Percentiles rank a stretch among this genome's conserved stretches.
phyloP scores from a whole-genome alignment of 2,888 invertebrate genomes.

The Zhuqinia jingwanae region DNA sequence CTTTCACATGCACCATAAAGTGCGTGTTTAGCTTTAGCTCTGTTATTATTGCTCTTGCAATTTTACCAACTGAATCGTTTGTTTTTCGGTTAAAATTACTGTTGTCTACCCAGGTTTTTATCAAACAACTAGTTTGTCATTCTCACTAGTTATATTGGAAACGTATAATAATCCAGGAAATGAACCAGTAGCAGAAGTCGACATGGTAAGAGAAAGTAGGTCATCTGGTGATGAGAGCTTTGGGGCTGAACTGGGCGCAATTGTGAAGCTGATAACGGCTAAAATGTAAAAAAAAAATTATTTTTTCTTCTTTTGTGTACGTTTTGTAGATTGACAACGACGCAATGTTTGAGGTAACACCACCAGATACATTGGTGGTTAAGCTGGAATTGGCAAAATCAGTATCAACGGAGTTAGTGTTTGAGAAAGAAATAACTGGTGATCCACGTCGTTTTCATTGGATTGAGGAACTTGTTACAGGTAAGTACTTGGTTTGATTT shows the following conservation, averaged over 20 bases:
- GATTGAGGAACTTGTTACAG: not conserved
- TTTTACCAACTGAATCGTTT: too few relatives aligned
- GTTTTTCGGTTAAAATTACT: too few relatives aligned
- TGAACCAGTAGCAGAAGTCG: not conserved
- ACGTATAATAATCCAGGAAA: constrained; percentile 16
- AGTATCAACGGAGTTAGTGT: not conserved
- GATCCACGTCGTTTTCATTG: not conserved
- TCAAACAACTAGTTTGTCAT: too few relatives aligned
- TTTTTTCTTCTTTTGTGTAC: too few relatives aligned
- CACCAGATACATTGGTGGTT: not conserved
- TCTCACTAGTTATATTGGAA: too few relatives aligned
- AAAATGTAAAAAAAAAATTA: too few relatives aligned
- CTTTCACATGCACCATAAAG: too few relatives aligned
- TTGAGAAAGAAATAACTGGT: not conserved
- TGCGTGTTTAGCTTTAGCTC: too few relatives aligned
- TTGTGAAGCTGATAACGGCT: too few relatives aligned
- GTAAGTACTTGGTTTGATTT: not conserved
- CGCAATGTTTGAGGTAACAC: not conserved
- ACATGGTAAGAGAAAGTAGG: constrained; percentile 17
- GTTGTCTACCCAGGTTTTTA: too few relatives aligned
- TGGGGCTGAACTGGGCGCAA: too few relatives aligned
- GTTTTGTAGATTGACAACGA: constrained; percentile 15
- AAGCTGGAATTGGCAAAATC: constrained; percentile 24
- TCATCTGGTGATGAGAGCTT: not conserved
- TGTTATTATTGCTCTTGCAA: too few relatives aligned